Base-by-base conservation (phyloP, 2,113 vertebrate genomes). In the Jacana jacana region DNA sequence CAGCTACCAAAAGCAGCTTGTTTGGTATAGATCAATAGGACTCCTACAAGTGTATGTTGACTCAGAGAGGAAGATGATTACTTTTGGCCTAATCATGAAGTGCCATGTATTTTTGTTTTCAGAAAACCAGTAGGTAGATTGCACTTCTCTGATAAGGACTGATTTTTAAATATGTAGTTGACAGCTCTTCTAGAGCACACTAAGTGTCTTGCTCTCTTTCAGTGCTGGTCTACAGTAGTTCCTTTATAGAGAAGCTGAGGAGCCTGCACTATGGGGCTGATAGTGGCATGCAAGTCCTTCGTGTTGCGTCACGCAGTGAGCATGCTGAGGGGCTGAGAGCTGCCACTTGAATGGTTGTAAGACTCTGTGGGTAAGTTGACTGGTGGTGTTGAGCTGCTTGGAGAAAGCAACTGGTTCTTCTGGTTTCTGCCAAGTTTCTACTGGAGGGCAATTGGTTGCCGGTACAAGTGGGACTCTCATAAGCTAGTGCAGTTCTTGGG, bases 261-360 rank as follows among this genome's bases (percentile, higher is more conserved):
- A 75, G 23, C 28, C 28, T 44, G 16, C 1, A 0, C 58, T 58
- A 0, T 27, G 13, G 44, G 23, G 28, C 58, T 0, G 1, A 22
- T 24, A 16, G 39, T 65, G 28, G 10, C 18, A 10, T 9, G 25
- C 16, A 13, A 12, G 39, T 60, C 44, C 55, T 48, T 2, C 2
- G 37, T 63, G 17, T 20, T 66, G 52, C 39, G 57, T 37, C 44
- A 58, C 54, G 68, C 57, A 52, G 30, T n/a, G 46, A 9, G 23
- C 0, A 0, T 75, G 37, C 16, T 51, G 7, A 17, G n/a, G 18
- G 17, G 14, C 48, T 7, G 3, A 40, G 72, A 61, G 51, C 64
- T 84, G 46, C 28, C 15, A 3, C 33, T 42, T 17, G 18, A 17
- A 4, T 33, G 55, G 23, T 24, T 44, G 8, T n/a, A 75, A 81